phyloP scores from a whole-genome alignment of 2,888 invertebrate species.

The Leistus spinibarbis region DNA sequence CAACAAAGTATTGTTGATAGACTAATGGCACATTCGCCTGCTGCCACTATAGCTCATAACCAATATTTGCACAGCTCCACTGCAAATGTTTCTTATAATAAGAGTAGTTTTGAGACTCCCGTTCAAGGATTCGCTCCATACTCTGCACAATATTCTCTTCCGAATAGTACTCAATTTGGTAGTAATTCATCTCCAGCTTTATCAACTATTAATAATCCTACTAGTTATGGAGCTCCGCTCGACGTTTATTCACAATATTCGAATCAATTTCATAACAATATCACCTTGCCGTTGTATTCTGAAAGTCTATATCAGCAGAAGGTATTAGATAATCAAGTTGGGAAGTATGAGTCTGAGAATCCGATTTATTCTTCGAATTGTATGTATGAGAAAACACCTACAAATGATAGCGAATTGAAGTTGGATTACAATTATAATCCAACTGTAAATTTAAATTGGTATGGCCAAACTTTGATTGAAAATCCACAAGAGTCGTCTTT shows the following conservation, averaged over 20 bases:
- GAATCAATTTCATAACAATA: conserved; percentile 9
- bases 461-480: conserved; percentile 37
- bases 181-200: not conserved
- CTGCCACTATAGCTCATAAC: conserved; percentile 36
- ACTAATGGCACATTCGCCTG: conserved; percentile 49
- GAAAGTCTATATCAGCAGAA: conserved; percentile 14
- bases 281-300: conserved; percentile 18
- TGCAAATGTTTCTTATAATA: conserved; percentile 1
- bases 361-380: conserved; percentile 5
- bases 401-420: conserved; percentile 30
- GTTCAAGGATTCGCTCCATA: not conserved
- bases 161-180: not conserved
- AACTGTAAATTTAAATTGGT: conserved; percentile 44
- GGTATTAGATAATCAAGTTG: not conserved
- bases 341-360: conserved; percentile 5
- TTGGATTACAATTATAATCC: conserved; percentile 41
- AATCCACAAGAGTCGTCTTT: conserved; percentile 30
- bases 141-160: conserved; percentile 5
- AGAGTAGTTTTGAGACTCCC: conserved; percentile 8
- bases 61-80: conserved; percentile 40
- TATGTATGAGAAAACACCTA: conserved; percentile 26
- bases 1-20: conserved; percentile 56
- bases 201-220: not conserved
- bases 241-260: not conserved
- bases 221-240: not conserved